Conservation (phyloP, 1,140 invertebrate genomes). For the Nymphalis io region DNA sequence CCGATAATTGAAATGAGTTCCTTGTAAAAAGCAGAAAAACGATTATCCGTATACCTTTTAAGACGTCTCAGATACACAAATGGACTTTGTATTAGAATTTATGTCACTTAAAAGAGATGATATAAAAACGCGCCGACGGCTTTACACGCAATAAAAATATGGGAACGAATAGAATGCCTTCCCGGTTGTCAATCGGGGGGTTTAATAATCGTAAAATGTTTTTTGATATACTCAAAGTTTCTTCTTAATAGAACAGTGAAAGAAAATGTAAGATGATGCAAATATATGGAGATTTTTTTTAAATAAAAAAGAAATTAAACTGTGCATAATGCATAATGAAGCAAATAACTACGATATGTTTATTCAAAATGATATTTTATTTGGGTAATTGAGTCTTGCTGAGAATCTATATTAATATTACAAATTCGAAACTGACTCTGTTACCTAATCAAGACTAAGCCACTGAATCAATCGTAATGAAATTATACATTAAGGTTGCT, state of each 20-base stretch:
- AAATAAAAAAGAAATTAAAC: too few species aligned
- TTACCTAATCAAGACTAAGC: too few species aligned
- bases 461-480: too few species aligned
- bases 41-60: slow-evolving; percentile 79
- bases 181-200: slow-evolving; percentile 76
- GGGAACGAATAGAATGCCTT: slow-evolving; percentile 73
- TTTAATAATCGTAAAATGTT: slow-evolving; percentile 79
- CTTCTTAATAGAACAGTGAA: slow-evolving; percentile 57
- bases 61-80: slow-evolving; percentile 79
- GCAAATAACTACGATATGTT: too few species aligned
- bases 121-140: slow-evolving; percentile 77
- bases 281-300: neutral
- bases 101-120: slow-evolving; percentile 79
- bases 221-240: slow-evolving; percentile 65
- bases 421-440: too few species aligned
- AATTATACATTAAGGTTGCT: too few species aligned
- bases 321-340: too few species aligned
- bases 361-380: too few species aligned
- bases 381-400: too few species aligned
- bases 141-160: slow-evolving; percentile 81
- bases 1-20: slow-evolving; percentile 80
- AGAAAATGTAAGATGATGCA: neutral
- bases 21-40: slow-evolving; percentile 79
- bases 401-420: too few species aligned
- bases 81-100: slow-evolving; percentile 81